Conservation (phyloP, 2,113 vertebrate genomes). For the Sturnus vulgaris region DNA sequence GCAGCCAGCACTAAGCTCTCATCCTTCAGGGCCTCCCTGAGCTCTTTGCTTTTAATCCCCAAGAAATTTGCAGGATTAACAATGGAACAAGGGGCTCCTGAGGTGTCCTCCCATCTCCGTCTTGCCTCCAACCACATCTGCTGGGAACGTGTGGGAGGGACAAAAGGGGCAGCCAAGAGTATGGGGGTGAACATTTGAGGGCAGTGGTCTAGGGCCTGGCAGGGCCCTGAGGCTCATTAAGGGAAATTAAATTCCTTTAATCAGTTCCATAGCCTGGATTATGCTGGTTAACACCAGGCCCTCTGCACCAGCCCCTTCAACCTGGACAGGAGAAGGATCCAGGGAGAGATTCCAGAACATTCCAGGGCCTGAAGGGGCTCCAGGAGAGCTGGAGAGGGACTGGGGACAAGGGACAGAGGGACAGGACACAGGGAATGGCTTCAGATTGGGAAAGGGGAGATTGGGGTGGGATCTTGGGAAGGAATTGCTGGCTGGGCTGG, state of each 20-base stretch:
- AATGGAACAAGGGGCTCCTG: fast-evolving
- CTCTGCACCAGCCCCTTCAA: background rate
- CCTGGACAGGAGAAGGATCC: background rate
- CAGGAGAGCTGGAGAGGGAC: background rate
- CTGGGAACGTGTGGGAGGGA: background rate
- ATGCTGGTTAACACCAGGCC: background rate
- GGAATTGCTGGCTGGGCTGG: background rate
- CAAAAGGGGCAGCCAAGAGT: background rate
- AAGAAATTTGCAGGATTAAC: background rate
- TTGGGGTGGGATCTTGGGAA: background rate
- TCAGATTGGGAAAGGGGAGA: no score
- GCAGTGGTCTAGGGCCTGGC: fast-evolving
- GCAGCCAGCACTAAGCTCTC: background rate
- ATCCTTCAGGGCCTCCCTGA: background rate
- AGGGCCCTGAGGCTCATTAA: fast-evolving
- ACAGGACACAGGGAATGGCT: background rate
- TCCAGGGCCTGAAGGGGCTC: fast-evolving
- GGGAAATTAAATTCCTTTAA: background rate
- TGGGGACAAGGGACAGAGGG: background rate
- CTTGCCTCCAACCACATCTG: background rate
- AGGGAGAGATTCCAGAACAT: background rate
- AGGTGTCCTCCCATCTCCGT: background rate
- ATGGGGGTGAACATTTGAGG: background rate
- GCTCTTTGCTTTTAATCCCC: background rate
- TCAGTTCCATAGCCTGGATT: background rate